Evolutionary conservation across 2,113 vertebrate species (phyloP), one percentile per base, ranked within the genome.

Genomic region (Corythaixoides concolor): DNA sequence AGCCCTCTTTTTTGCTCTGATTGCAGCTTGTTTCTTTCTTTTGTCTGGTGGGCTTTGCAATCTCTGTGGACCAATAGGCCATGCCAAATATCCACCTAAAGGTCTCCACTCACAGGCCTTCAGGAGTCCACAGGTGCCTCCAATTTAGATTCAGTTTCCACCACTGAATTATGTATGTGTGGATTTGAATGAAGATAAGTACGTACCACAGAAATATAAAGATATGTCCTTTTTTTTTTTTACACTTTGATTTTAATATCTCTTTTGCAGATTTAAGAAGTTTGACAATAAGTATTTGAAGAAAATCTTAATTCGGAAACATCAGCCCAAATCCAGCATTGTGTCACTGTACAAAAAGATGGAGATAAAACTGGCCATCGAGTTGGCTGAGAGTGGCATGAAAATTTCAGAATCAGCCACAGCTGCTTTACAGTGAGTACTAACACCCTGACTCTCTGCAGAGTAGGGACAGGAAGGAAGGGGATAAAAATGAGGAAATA

Each of bases 281-380:
- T 99, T 99, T 96, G 99, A 99, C 97, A 98, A 99, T 70, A 98
- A 95, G 73, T 97, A 99, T 89, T 96, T 99, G 91, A 98, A 99
- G 89, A 99, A 97, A 97, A 98, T 99, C 93, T 97, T 99, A 66
- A 99, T 99, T 92, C 97, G 98, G 89, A 98, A 99, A 82, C 98
- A 98, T 76, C 96, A 98, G 27, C 98, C 99, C 0, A 99, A 99
- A 97, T 99, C 99, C 50, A 99, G 99, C 68, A 98, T 99, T 22
- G 98, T 99, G 78, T 98, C 99, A 14, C 91, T 99, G 72, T 99
- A 99, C 94, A 99, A 99, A 96, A 99, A 99, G 95, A 98, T 99
- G 95, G 99, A 99, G 96, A 98, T 99, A 96, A 99, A 99, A 94
- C 98, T 99, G 83, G 99, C 99, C 50, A 98, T 99, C 15, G 98